Evolutionary conservation across 2,888 invertebrate species (phyloP), one percentile per base, ranked within the genome.

Genomic region (Nomada hirtipes): DNA sequence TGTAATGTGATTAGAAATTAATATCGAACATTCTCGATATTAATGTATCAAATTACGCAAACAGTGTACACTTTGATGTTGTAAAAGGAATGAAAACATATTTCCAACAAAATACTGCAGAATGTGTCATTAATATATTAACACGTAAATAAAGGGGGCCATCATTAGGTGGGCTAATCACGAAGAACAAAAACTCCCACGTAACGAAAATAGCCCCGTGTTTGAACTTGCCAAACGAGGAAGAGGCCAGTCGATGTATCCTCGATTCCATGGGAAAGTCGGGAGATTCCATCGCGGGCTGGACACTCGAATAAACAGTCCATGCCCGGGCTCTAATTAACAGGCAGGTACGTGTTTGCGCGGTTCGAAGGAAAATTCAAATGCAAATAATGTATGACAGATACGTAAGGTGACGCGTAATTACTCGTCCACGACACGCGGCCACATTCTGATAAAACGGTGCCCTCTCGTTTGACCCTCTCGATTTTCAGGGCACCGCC

Each of bases 391-490:
- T 57, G 81, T 64, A 76, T 59, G 36, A 11, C 20, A 29, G 20
- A 60, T 36, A 73, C 59, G 81, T 72, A 68, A 82, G 85, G 80
- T 63, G 79, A 71, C 63, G 80, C 59, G 86, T 86, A 87, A 87
- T 87, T 86, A 76, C 79, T 55, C 79, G 82, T 69, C 76, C 52
- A 65, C 57, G 79, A 59, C 76, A 79, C 82, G 74, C 82, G 83
- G 81, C 84, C 26, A 23, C 78, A 63, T 78, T 61, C 68, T 42
- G 82, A 83, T 82, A 79, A 82, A 82, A 67, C 78, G 18, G 13
- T 26, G 15, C 53, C 79, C 59, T 63, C 64, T 23, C 76, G 68
- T 63, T 79, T 71, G 76, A 82, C 82, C 82, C 82, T 80, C 64
- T 76, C 53, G 69, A n/a, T 52, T 23, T 36, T 50, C 55, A 29